Evolutionary conservation across 1,140 invertebrate species (phyloP).

Genomic region (Lucilia cuprina): DNA sequence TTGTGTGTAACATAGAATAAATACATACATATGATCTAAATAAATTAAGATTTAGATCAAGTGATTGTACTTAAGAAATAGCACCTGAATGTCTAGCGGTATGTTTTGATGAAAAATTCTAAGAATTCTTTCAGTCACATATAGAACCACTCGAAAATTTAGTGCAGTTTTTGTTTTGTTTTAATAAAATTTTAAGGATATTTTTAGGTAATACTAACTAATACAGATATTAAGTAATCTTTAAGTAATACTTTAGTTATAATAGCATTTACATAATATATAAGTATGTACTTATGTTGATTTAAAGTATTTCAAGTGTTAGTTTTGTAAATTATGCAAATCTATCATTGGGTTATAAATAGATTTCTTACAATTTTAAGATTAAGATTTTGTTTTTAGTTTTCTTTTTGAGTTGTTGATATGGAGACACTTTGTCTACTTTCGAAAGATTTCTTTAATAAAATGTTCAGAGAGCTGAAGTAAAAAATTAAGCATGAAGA

Average conservation of each 20-base stretch:
- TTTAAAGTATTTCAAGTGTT: background rate
- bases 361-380: background rate
- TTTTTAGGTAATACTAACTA: background rate
- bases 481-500: too few species aligned
- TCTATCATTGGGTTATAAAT: background rate
- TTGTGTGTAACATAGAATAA: background rate
- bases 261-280: background rate
- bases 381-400: background rate
- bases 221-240: background rate
- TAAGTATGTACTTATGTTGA: background rate
- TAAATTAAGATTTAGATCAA: background rate
- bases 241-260: background rate
- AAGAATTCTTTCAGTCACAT: background rate
- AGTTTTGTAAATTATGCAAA: background rate
- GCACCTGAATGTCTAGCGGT: constrained; percentile 3
- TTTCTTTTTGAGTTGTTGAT: background rate
- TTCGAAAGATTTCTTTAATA: too few species aligned
- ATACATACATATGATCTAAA: too few species aligned
- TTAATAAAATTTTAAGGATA: background rate
- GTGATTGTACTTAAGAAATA: background rate
- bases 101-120: background rate
- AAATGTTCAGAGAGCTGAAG: too few species aligned
- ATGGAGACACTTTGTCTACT: too few species aligned
- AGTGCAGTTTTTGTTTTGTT: background rate
- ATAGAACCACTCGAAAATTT: background rate